Base-by-base conservation (phyloP, 2,113 vertebrate species). In the Zapornia atra region DNA sequence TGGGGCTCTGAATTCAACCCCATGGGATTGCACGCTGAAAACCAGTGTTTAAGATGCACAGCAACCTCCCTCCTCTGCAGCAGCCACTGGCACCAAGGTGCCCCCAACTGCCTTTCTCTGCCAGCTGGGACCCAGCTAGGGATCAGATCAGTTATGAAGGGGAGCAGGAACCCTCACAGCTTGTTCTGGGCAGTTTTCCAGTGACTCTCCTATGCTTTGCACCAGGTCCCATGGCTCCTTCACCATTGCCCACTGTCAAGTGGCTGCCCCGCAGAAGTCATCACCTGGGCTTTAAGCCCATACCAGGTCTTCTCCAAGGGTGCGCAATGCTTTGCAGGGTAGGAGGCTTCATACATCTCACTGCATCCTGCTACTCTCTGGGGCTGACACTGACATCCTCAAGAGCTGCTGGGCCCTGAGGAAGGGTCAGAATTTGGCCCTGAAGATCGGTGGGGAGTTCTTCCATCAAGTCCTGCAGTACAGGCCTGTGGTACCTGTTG, bases 361-460 rank as follows among this genome's bases (percentile, higher is more conserved):
- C 31, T 31, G 36, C 31, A 92, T 38, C 38, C 34, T 0, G 0
- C 6, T 68, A 24, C 8, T 42, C 56, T 82, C 48, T 1, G 0
- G 9, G 15, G 19, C 29, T 73, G 42, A 25, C 8, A 66, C 17
- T 28, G 33, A 40, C 11, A 68, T 13, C 8, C 12, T 36, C 3
- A 1, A 89, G n/a, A 84, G 21, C 20, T 92, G 24, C 31, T 25
- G 5, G 8, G 9, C 14, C 14, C 77, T 26, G 33, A 2, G 11
- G 9, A 86, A 91, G 40, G 11, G 46, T 31, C 63, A 95, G 54
- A 56, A 63, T 68, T 76, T 13, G 4, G 4, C 34, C 46, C 60
- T 61, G 46, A 60, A 79, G 44, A 46, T 15, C 14, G 28, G 69
- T 5, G 0, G 25, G 38, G 40, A 77, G 10, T 72, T 94, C 66